phyloP scores from a whole-genome alignment of 2,113 vertebrate genomes.

The Xenopus tropicalis region UCB_Xtro_10.0 CM004446.2:86788501-86789000 shows the following conservation, averaged over 20 bases:
- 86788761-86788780: constrained; percentile 22
- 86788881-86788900: background rate
- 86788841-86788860: background rate
- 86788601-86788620: constrained; percentile 67
- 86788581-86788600: constrained; percentile 75
- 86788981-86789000: no score
- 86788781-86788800: background rate
- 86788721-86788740: constrained; percentile 53
- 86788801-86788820: background rate
- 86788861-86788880: background rate
- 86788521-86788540: no score
- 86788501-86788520: no score
- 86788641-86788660: constrained; percentile 66
- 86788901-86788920: no score
- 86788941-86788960: no score
- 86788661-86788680: constrained; percentile 66
- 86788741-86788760: constrained; percentile 5
- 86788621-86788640: constrained; percentile 62
- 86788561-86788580: constrained; percentile 69
- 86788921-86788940: no score
- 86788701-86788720: constrained; percentile 70
- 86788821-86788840: background rate
- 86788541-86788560: background rate
- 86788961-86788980: no score
- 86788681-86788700: constrained; percentile 66